phyloP scores from a whole-genome alignment of 2,113 vertebrate genomes.

The Rhagologus leucostigma region DNA sequence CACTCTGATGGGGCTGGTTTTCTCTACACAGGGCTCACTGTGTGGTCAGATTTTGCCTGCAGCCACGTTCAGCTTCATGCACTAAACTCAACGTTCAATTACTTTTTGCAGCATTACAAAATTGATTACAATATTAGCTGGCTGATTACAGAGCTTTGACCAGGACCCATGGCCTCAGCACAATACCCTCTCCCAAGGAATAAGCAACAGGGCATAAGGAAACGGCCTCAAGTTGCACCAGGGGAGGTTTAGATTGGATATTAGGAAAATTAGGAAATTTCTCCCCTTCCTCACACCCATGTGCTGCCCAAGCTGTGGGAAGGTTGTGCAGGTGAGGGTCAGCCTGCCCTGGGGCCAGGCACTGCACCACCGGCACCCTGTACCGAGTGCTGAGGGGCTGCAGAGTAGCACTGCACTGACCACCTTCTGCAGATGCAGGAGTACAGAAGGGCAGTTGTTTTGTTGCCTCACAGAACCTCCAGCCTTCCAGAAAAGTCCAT shows the following conservation, averaged over 20 bases:
- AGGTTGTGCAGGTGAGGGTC: background rate
- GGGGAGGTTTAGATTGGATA: background rate
- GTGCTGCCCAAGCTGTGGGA: rapidly evolving
- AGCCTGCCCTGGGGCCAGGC: background rate
- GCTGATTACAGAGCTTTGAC: background rate
- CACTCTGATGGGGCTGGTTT: rapidly evolving
- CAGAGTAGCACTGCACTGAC: rapidly evolving
- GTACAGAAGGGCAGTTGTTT: background rate
- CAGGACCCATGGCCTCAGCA: background rate
- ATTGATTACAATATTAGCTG: background rate
- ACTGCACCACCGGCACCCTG: background rate
- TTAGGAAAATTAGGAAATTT: too few species aligned
- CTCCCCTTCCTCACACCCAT: background rate
- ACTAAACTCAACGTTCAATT: background rate
- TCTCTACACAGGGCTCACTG: background rate
- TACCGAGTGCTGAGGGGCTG: background rate
- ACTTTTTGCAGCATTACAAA: background rate
- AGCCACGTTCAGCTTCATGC: background rate
- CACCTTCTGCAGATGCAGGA: background rate
- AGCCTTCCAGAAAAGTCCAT: background rate
- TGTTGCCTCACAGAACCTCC: background rate
- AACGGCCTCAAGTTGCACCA: background rate
- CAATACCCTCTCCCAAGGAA: background rate
- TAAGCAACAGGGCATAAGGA: background rate
- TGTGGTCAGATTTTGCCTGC: background rate